These are phyloP conservation scores for Macrotus californicus DNA, from an alignment of 2,113 vertebrate species.

Conservation along the genomic window DNA sequence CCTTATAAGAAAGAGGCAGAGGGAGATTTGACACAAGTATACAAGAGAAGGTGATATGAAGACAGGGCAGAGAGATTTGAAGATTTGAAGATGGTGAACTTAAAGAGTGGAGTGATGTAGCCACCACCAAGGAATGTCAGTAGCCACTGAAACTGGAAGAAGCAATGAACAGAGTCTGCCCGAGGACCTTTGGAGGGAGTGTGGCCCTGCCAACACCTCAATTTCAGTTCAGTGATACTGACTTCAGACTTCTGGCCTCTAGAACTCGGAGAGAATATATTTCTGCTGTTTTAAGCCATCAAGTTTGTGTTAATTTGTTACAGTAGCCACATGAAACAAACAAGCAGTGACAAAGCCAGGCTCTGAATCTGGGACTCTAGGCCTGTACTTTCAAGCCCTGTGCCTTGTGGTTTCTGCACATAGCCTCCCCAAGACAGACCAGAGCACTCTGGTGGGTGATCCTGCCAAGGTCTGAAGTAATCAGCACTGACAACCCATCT, in stretches of 20 bases:
- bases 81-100: not conserved
- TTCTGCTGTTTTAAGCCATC: not conserved
- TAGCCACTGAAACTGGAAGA: not conserved
- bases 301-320: not conserved
- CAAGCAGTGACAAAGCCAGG: not conserved
- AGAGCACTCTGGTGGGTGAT: not conserved
- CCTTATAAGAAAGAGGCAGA: constrained; percentile 1
- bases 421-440: not conserved
- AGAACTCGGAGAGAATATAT: not conserved
- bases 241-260: not conserved
- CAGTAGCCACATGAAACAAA: not conserved
- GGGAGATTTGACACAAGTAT: not conserved
- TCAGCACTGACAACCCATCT: not conserved
- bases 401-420: not conserved
- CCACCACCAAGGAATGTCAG: not conserved
- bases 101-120: not conserved
- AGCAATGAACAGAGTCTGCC: not conserved
- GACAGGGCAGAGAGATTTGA: not conserved
- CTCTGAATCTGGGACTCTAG: not conserved
- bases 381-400: not conserved
- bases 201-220: not conserved
- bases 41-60: not conserved
- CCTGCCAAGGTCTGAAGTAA: not conserved
- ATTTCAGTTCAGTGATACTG: constrained; percentile 5
- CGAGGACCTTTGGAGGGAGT: not conserved